phyloP scores from a whole-genome alignment of 1,140 invertebrate genomes.

The Drosophila grimshawi region DNA sequence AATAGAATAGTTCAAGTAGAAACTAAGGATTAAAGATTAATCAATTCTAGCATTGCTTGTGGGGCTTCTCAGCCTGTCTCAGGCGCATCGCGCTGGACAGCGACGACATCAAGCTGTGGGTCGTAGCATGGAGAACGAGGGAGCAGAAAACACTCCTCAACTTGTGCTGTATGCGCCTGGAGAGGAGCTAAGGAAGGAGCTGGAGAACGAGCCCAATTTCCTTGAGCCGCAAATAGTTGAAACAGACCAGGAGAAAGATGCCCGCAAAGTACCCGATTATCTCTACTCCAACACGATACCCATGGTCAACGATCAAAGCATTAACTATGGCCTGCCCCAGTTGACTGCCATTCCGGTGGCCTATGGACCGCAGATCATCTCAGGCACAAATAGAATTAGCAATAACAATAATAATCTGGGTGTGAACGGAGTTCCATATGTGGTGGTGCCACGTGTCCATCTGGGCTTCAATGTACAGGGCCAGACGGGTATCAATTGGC shows the following conservation, averaged over 20 bases:
- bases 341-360: constrained; percentile 56
- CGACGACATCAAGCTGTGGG: constrained; percentile 31
- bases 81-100: constrained; percentile 37
- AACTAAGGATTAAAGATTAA: background rate
- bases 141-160: constrained; percentile 39
- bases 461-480: constrained; percentile 68
- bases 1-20: no score
- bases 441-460: constrained; percentile 59
- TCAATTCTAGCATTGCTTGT: constrained; percentile 41
- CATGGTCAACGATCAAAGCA: constrained; percentile 67
- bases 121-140: constrained; percentile 28
- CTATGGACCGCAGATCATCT: constrained; percentile 50
- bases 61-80: constrained; percentile 18
- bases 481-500: constrained; percentile 51
- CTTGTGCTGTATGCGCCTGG: constrained; percentile 51
- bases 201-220: constrained; percentile 41
- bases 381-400: background rate
- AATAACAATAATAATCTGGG: constrained; percentile 33
- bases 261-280: constrained; percentile 76
- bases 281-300: constrained; percentile 75
- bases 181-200: constrained; percentile 25
- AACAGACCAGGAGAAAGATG: constrained; percentile 56
- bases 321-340: constrained; percentile 71
- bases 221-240: constrained; percentile 67
- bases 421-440: constrained; percentile 31